These are phyloP conservation scores for Sinocyclocheilus maitianheensis DNA, from an alignment of 2,113 vertebrate species.

Conservation along the genomic window DNA sequence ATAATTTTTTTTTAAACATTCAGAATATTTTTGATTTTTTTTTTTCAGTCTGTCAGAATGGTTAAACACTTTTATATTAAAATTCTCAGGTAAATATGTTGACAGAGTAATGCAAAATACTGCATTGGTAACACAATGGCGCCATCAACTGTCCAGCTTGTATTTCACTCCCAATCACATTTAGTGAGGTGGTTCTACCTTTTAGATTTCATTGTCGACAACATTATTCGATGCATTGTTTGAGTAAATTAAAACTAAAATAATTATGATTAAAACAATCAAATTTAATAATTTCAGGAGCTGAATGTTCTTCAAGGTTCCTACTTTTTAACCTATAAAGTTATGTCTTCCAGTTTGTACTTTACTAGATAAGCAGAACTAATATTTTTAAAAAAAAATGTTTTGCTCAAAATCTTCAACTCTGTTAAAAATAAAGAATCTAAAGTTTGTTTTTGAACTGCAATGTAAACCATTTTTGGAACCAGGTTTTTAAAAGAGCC, in stretches of 20 bases:
- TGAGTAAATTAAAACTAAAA: background rate
- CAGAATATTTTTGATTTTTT: background rate
- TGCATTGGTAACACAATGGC: background rate
- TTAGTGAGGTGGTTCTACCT: background rate
- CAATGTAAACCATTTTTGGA: too few relatives aligned
- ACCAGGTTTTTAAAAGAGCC: too few relatives aligned
- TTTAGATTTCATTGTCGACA: background rate
- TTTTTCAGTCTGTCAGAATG: background rate
- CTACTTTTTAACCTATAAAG: background rate
- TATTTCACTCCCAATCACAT: background rate
- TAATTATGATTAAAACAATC: background rate
- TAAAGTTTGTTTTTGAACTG: too few relatives aligned
- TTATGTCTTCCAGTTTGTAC: background rate
- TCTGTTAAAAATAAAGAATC: too few relatives aligned
- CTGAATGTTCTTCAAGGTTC: background rate
- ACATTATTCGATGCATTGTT: background rate
- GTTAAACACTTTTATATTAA: background rate
- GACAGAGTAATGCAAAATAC: background rate
- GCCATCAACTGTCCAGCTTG: constrained; percentile 7
- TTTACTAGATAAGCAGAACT: background rate
- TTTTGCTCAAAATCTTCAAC: background rate
- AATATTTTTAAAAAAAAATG: background rate
- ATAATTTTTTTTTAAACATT: background rate
- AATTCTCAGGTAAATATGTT: background rate
- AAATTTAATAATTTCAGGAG: background rate